Conservation (phyloP, 2,797 vertebrate genomes). For the Clarias fuscus region DNA sequence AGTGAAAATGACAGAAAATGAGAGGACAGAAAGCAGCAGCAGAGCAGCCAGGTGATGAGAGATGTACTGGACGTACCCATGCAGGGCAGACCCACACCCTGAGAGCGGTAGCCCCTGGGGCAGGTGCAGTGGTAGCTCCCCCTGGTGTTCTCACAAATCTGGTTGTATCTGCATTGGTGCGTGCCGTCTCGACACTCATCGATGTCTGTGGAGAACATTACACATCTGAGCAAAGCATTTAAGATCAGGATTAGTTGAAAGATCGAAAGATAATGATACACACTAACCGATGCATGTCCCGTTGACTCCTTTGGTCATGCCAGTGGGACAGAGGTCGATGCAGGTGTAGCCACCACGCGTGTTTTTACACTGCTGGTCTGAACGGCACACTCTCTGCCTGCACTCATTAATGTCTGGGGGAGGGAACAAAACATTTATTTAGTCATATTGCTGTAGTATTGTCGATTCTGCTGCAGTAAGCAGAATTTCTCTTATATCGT, state of each 20-base stretch:
- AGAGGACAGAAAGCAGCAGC: slow-evolving; percentile 46
- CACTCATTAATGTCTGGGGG: slow-evolving; percentile 93
- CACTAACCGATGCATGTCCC: slow-evolving; percentile 86
- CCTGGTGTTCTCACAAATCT: slow-evolving; percentile 92
- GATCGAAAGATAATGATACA: background rate
- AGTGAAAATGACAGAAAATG: slow-evolving; percentile 35
- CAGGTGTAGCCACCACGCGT: slow-evolving; percentile 93
- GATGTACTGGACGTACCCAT: slow-evolving; percentile 73
- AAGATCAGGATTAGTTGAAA: background rate
- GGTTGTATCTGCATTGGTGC: slow-evolving; percentile 93
- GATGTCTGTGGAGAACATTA: slow-evolving; percentile 76
- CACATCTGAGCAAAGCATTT: background rate
- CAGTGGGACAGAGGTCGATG: slow-evolving; percentile 90
- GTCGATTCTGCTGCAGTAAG: background rate
- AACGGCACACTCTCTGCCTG: slow-evolving; percentile 89
- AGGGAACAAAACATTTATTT: background rate
- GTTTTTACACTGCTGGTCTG: slow-evolving; percentile 94
- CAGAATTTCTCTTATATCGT: no score
- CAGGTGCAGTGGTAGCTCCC: slow-evolving; percentile 94
- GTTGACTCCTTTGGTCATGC: slow-evolving; percentile 90
- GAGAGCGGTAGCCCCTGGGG: slow-evolving; percentile 86
- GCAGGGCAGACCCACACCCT: slow-evolving; percentile 86
- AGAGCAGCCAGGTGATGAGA: slow-evolving; percentile 35
- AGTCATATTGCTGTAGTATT: background rate
- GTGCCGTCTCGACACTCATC: slow-evolving; percentile 91